Conservation (phyloP, 2,797 vertebrate species). For the Numenius phaeopus region DNA sequence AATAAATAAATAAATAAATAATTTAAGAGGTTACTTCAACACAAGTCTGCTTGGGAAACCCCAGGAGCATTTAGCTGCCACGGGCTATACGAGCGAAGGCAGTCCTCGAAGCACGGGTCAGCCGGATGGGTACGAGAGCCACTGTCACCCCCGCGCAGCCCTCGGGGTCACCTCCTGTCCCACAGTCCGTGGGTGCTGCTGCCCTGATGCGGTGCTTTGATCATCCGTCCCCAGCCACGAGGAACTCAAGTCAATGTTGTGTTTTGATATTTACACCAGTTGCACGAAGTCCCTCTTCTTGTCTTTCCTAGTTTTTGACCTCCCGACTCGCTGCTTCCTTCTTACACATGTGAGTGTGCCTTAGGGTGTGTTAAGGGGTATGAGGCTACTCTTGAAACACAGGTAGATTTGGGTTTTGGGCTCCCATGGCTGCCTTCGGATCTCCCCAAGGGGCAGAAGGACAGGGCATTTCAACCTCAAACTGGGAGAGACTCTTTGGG, state of each 20-base stretch:
- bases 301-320: not conserved
- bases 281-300: not conserved
- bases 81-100: not conserved
- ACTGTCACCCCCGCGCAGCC: fast-evolving
- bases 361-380: not conserved
- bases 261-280: not conserved
- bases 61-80: slow-evolving; percentile 18
- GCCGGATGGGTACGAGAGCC: not conserved
- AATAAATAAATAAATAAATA: slow-evolving; percentile 71
- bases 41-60: not conserved
- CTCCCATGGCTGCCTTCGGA: not conserved
- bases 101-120: not conserved
- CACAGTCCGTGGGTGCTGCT: fast-evolving
- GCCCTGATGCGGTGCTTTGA: not conserved
- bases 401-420: not conserved
- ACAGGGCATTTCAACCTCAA: fast-evolving
- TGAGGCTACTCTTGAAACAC: not conserved
- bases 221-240: not conserved
- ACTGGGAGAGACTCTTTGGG: slow-evolving; percentile 1
- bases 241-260: not conserved
- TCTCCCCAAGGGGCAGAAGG: not conserved
- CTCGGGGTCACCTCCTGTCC: not conserved
- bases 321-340: not conserved
- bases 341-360: fast-evolving
- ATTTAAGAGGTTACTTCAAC: slow-evolving; percentile 2